A percentile compares a stretch with the other conserved stretches of the same genome.
Conservation (phyloP, 2,888 invertebrate genomes). For the Leptarthrus brevirostris region DNA sequence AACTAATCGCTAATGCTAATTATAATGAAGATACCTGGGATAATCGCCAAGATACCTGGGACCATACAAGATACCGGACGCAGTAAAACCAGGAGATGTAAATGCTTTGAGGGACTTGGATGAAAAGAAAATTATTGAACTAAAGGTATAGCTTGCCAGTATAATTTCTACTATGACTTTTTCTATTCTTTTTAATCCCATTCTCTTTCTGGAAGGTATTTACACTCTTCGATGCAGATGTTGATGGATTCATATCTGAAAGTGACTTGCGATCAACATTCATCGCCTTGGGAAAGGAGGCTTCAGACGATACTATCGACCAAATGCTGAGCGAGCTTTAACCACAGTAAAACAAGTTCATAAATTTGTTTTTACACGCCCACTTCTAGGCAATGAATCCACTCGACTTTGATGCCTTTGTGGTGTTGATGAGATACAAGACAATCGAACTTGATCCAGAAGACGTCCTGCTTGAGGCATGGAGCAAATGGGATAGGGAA, state of each 20-base stretch:
- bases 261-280: conserved; percentile 74
- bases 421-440: conserved; percentile 72
- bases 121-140: conserved; percentile 72
- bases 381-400: conserved; percentile 68
- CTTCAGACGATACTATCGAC: conserved; percentile 71
- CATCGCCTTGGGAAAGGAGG: conserved; percentile 71
- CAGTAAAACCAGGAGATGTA: conserved; percentile 63
- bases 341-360: conserved; percentile 47
- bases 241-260: conserved; percentile 75
- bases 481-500: conserved; percentile 74
- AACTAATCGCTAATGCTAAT: no score
- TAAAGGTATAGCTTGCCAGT: no score
- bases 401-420: conserved; percentile 74
- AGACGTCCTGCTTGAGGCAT: conserved; percentile 72
- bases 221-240: conserved; percentile 74
- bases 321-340: conserved; percentile 74
- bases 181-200: no score
- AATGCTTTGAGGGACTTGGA: conserved; percentile 71
- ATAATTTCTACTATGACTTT: no score
- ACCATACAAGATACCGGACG: conserved; percentile 63
- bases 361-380: neutral
- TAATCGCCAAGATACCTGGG: no score
- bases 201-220: conserved; percentile 74
- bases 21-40: no score
- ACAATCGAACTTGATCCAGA: conserved; percentile 75